Percentiles rank a stretch among this genome's conserved stretches.
phyloP scores from a whole-genome alignment of 2,113 vertebrate species.

The Odontesthes bonariensis region DNA sequence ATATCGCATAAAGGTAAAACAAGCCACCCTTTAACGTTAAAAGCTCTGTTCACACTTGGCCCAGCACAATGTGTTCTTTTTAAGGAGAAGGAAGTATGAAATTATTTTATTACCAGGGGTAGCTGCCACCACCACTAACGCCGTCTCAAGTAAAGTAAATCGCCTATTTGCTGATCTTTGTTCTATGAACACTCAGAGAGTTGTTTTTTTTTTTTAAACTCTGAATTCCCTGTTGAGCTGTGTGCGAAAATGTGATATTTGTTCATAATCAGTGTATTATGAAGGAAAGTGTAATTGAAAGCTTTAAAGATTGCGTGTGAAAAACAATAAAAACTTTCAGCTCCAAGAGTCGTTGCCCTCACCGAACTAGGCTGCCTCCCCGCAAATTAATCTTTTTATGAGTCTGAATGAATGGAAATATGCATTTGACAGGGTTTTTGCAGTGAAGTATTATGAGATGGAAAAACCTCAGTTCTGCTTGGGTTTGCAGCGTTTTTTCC shows the following conservation, averaged over 20 bases:
- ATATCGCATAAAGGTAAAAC: constrained; percentile 45
- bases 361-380: constrained; percentile 56
- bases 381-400: constrained; percentile 57
- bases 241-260: constrained; percentile 50
- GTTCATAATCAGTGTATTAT: constrained; percentile 64
- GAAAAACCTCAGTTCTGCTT: constrained; percentile 60
- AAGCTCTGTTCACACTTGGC: constrained; percentile 43
- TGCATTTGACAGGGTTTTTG: constrained; percentile 69
- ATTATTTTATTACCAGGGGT: constrained; percentile 64
- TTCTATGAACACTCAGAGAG: constrained; percentile 50
- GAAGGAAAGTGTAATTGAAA: constrained; percentile 66
- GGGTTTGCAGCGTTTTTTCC: constrained; percentile 45
- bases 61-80: constrained; percentile 59
- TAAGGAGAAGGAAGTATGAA: constrained; percentile 40
- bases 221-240: constrained; percentile 44
- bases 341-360: constrained; percentile 58
- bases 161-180: constrained; percentile 61
- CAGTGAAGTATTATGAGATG: constrained; percentile 61
- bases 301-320: constrained; percentile 73
- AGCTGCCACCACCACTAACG: constrained; percentile 63
- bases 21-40: constrained; percentile 60
- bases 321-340: constrained; percentile 72
- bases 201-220: constrained; percentile 28
- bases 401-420: constrained; percentile 64
- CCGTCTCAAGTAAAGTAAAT: constrained; percentile 65